Conservation (phyloP, 2,797 vertebrate species). For the Lycodopsis pacificus region DNA sequence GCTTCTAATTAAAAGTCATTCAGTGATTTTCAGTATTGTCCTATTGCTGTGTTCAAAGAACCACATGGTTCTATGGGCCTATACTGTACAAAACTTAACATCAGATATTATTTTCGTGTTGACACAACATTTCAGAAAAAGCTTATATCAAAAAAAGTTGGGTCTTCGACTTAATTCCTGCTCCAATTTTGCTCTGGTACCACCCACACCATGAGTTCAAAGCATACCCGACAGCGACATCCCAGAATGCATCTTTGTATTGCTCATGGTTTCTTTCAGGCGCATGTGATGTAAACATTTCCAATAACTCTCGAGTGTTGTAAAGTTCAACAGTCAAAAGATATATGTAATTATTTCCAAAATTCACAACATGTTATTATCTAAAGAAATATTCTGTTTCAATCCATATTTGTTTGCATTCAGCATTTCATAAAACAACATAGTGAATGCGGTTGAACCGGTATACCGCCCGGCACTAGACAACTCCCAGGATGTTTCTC, state of each 20-base stretch:
- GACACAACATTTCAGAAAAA: background rate
- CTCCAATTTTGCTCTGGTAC: background rate
- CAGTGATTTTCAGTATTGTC: background rate
- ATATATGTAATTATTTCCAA: background rate
- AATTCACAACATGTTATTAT: background rate
- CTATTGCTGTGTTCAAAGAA: background rate
- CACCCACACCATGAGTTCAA: background rate
- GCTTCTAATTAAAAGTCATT: background rate
- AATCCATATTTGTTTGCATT: too few relatives aligned
- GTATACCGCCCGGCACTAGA: too few relatives aligned
- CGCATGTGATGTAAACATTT: background rate
- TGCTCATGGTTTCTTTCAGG: background rate
- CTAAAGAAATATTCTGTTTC: too few relatives aligned
- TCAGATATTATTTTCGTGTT: background rate
- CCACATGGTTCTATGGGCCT: background rate
- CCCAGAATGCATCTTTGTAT: background rate
- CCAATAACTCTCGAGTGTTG: background rate
- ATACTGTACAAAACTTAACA: background rate
- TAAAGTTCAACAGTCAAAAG: background rate
- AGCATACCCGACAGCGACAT: too few relatives aligned
- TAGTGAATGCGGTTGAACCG: too few relatives aligned
- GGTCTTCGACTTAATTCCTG: background rate
- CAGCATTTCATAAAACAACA: too few relatives aligned
- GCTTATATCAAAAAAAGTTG: background rate
- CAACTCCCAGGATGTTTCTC: background rate